Percentiles rank a stretch among this genome's conserved stretches.
These are phyloP conservation scores for Parotocinclus haroldoi DNA, from an alignment of 2,797 vertebrate species.

Conservation along the genomic window DNA sequence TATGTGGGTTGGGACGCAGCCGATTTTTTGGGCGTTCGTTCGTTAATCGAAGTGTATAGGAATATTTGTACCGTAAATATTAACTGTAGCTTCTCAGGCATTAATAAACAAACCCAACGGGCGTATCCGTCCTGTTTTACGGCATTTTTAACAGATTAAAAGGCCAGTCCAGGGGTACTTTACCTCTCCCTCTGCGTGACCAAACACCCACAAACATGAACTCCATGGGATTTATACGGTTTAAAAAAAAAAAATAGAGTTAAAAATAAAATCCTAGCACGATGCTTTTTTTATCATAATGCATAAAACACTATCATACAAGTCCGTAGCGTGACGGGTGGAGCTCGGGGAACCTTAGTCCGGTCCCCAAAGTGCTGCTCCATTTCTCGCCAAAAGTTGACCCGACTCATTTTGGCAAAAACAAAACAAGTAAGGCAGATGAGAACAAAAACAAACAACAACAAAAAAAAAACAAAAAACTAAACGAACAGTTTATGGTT, in stretches of 20 bases:
- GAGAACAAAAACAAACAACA: slow-evolving; percentile 38
- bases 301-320: slow-evolving; percentile 77
- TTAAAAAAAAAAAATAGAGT: slow-evolving; percentile 56
- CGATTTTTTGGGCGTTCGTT: too few species aligned
- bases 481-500: too few species aligned
- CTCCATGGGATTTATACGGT: slow-evolving; percentile 40
- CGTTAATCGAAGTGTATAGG: too few species aligned
- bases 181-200: slow-evolving; percentile 41
- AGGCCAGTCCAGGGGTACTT: too few species aligned
- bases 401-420: slow-evolving; percentile 51
- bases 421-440: slow-evolving; percentile 48
- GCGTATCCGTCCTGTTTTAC: too few species aligned
- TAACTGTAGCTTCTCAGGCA: too few species aligned
- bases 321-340: slow-evolving; percentile 11
- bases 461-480: too few species aligned
- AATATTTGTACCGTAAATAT: too few species aligned
- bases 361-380: slow-evolving; percentile 5
- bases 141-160: too few species aligned
- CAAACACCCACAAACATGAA: slow-evolving; percentile 52
- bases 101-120: too few species aligned
- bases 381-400: slow-evolving; percentile 22
- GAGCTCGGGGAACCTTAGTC: slow-evolving; percentile 5
- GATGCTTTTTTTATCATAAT: slow-evolving; percentile 73
- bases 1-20: too few species aligned
- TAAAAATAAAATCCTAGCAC: slow-evolving; percentile 66